Base-by-base conservation (phyloP, 1,140 invertebrate species). In the Pantala flavescens region DNA sequence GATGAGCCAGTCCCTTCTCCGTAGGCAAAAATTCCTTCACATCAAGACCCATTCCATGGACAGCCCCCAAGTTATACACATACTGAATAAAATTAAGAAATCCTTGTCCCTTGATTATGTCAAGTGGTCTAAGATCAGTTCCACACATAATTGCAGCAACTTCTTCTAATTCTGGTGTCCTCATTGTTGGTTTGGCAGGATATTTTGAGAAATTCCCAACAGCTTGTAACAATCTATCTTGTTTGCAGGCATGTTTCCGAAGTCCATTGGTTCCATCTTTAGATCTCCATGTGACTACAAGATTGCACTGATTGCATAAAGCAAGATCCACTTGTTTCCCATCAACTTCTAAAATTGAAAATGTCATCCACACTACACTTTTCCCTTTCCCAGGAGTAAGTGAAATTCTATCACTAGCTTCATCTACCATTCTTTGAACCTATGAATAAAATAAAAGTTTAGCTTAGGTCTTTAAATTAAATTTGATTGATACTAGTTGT, bases 71-170 rank as follows among this genome's bases (percentile, higher is more conserved):
- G 12, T 63, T 63, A 63, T 63, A 63, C 49, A 63, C 49, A 63
- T 63, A 63, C 49, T 63, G 49, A 63, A 63, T 63, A 19, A 63
- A 63, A 63, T 63, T 63, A 63, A 63, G 14, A 63, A 63, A 63
- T 14, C 49, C 49, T 63, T 16, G 49, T 16, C 49, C n/a, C 14
- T 21, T 63, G 12, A 63, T 63, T 21, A 63, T 21, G n/a, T 63
- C 49, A 21, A 63, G 14, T 63, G 49, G 49, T 5, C 14, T 21
- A 21, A 63, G 49, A 21, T 63, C 49, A 16, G n/a, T 63, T 63
- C 49, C 49, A 63, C 49, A 63, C 49, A 63, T 63, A 16, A 63
- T 63, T 16, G 49, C 49, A 3, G n/a, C 49, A 19, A 5, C n/a
- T 21, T 63, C 49, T 21, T 63, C 49, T 5, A 63, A 16, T 19